phyloP scores from a whole-genome alignment of 2,888 invertebrate species.

The Cosmia pyralina region DNA sequence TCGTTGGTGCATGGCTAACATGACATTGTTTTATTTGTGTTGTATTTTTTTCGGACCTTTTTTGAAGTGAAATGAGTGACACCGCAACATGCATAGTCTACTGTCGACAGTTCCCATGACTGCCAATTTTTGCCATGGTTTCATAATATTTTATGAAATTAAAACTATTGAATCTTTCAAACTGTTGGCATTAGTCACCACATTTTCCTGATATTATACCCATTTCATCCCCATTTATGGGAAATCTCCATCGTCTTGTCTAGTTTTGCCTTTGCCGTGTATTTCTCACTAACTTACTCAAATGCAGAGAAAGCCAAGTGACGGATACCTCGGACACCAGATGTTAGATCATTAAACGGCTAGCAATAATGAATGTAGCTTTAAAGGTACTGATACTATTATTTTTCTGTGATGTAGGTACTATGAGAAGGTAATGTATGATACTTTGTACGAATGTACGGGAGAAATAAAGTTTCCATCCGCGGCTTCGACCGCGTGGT shows the following conservation, averaged over 20 bases:
- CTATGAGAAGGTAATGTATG: neutral
- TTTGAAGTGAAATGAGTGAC: too few relatives aligned
- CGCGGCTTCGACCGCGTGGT: too few relatives aligned
- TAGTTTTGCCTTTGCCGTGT: neutral
- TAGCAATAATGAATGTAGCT: neutral
- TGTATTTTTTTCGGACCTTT: neutral
- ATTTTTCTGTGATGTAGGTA: neutral
- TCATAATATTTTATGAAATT: neutral
- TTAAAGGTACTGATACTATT: too few relatives aligned
- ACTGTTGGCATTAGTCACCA: neutral
- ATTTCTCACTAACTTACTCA: neutral
- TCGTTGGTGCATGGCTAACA: too few relatives aligned
- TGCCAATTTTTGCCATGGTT: neutral
- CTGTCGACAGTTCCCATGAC: too few relatives aligned
- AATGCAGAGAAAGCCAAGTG: neutral
- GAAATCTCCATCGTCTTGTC: neutral
- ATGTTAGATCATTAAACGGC: neutral
- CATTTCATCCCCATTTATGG: neutral
- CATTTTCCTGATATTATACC: neutral
- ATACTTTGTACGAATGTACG: neutral
- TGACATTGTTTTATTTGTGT: neutral
- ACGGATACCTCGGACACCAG: conserved; percentile 4
- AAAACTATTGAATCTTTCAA: neutral
- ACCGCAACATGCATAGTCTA: too few relatives aligned
- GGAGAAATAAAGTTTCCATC: too few relatives aligned